Evolutionary conservation across 2,888 invertebrate species (phyloP), one percentile per base, ranked within the genome.

Genomic region (Lottia gigantea): DNA sequence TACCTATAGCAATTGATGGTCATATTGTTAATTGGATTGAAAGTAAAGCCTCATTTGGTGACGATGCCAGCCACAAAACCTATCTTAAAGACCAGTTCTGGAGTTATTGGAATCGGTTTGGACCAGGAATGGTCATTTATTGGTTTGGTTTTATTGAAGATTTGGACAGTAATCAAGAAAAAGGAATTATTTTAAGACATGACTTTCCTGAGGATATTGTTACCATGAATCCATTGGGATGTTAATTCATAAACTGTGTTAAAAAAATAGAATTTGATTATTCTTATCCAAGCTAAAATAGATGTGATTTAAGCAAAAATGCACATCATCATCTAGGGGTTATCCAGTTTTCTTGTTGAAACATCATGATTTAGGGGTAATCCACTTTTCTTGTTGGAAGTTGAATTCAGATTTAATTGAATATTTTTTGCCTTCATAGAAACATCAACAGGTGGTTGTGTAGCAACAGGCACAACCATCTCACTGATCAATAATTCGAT

Each of bases 1-100:
- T 96, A 26, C 97, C 97, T 0, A 93, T 96, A 75, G 93, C 94
- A 46, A 92, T 95, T 31, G 93, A 95, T 87, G 95, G 94, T 1
- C 92, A 92, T 82, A 92, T 97, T 40, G 92, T 97, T 0, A 95
- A 96, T 87, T 97, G 97, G 97, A 95, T 97, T 73, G 97, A 97
- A 89, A 96, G 97, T 82, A 97, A 97, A 90, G 97, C 97, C 0
- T 91, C 94, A n/a, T 97, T 97, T 91, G 97, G 95, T 3, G 95
- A 95, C 89, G 91, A 92, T 76, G 92, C 93, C 80, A 92, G 93
- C 70, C 97, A 97, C 88, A 91, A 92, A 63, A 92, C 91, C 15
- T 95, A 96, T 88, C 91, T 95, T 68, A 93, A 93, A 81, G 94
- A 95, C 78, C 97, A 97, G 86, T 92, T 95, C 81, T 91, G 92